Conservation (phyloP, 2,797 vertebrate species). For the Sebastes glaucus region DNA sequence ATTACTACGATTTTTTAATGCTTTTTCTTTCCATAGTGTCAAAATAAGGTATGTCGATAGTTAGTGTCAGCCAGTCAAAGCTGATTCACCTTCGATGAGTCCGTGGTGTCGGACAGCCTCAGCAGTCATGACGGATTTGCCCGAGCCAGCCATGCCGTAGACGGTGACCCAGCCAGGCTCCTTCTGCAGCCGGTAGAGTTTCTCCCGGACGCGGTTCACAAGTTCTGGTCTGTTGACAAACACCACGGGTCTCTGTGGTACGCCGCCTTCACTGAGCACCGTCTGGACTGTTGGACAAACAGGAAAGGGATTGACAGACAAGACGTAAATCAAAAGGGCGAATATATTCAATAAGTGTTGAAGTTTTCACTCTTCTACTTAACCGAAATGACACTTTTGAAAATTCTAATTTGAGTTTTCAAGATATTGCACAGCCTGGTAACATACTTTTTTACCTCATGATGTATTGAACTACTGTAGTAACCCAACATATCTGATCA, state of each 20-base stretch:
- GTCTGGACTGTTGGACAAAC: slow-evolving; percentile 72
- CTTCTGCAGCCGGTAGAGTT: slow-evolving; percentile 82
- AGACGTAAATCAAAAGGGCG: not conserved
- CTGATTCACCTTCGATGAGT: slow-evolving; percentile 86
- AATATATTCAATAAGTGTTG: not conserved
- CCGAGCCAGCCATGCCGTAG: slow-evolving; percentile 98
- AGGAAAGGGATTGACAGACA: not conserved
- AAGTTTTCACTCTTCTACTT: not conserved
- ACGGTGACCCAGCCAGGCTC: slow-evolving; percentile 92
- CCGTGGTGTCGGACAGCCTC: slow-evolving; percentile 90
- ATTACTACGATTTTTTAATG: not conserved
- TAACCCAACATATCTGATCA: no score
- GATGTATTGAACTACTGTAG: not conserved
- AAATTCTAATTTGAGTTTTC: not conserved
- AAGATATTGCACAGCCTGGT: not conserved
- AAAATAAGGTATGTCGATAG: not conserved
- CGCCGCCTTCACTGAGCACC: slow-evolving; percentile 91
- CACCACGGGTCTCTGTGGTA: slow-evolving; percentile 94
- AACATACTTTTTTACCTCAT: not conserved
- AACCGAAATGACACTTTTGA: not conserved
- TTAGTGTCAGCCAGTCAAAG: not conserved
- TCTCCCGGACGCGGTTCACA: slow-evolving; percentile 86
- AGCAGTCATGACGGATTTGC: slow-evolving; percentile 95
- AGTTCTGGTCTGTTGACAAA: slow-evolving; percentile 90
- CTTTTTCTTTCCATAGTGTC: not conserved